Evolutionary conservation across 2,797 vertebrate species (phyloP).

Genomic region (Pyrocephalus nanus): DNA sequence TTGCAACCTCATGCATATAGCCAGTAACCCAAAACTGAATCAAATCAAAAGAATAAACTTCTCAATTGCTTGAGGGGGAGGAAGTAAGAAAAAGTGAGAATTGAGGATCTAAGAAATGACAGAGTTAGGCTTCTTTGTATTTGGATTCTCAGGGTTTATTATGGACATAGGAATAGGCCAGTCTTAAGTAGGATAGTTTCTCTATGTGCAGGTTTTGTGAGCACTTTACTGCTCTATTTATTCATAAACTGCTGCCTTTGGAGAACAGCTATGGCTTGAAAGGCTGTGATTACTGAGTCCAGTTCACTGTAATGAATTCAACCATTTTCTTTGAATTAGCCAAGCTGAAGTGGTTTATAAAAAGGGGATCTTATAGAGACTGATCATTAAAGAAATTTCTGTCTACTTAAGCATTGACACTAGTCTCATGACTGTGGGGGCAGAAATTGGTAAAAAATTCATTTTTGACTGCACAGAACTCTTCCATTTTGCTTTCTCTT

Average conservation of each 20-base stretch:
- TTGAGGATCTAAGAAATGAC: not conserved
- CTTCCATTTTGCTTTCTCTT: not conserved
- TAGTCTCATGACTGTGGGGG: not conserved
- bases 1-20: rapidly evolving
- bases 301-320: not conserved
- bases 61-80: not conserved
- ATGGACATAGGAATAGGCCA: not conserved
- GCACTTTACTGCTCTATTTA: not conserved
- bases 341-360: not conserved
- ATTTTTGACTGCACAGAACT: not conserved
- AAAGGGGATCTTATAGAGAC: not conserved
- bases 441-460: not conserved
- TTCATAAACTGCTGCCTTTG: not conserved
- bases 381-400: not conserved
- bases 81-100: not conserved
- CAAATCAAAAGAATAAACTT: not conserved
- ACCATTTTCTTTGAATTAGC: not conserved
- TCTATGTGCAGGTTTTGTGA: not conserved
- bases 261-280: not conserved
- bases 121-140: not conserved
- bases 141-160: not conserved
- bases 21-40: not conserved
- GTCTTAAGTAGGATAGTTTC: not conserved
- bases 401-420: not conserved
- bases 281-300: not conserved